These are phyloP conservation scores for Prunella fulvescens DNA, from an alignment of 2,113 vertebrate genomes.

Conservation along the genomic window DNA sequence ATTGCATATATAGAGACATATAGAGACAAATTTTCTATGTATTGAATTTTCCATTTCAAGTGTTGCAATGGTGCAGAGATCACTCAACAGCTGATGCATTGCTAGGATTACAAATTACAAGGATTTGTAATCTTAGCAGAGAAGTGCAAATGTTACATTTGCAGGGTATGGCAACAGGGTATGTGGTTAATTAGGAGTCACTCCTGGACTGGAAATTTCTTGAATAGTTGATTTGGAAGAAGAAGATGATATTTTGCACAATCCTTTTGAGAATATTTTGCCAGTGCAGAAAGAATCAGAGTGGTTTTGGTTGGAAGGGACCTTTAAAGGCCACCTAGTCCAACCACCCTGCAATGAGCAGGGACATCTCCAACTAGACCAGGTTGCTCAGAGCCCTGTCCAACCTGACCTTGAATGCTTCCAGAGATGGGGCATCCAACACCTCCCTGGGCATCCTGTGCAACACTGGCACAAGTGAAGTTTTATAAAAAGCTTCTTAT, in stretches of 20 bases:
- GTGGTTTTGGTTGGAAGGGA: background rate
- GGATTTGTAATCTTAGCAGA: background rate
- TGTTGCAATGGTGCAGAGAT: background rate
- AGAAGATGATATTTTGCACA: background rate
- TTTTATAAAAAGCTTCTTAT: background rate
- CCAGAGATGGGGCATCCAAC: background rate
- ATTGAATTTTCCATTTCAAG: background rate
- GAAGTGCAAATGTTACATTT: background rate
- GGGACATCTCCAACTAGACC: background rate
- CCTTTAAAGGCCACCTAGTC: background rate
- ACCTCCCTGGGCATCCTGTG: background rate
- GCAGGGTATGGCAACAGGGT: background rate
- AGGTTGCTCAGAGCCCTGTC: background rate
- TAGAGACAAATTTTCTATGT: background rate
- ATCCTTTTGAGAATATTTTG: background rate
- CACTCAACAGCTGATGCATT: background rate
- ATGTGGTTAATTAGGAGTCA: background rate
- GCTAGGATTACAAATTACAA: background rate
- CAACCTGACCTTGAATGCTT: background rate
- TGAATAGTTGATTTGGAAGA: background rate
- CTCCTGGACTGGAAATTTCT: background rate
- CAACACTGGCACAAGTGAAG: background rate
- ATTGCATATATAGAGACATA: background rate
- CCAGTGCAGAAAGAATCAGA: background rate
- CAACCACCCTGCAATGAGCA: background rate